Evolutionary conservation across 35 echinoderm and acorn worm species (phyloP), one percentile per base, ranked within the genome.

Genomic region (Eucidaris tribuloides): DNA sequence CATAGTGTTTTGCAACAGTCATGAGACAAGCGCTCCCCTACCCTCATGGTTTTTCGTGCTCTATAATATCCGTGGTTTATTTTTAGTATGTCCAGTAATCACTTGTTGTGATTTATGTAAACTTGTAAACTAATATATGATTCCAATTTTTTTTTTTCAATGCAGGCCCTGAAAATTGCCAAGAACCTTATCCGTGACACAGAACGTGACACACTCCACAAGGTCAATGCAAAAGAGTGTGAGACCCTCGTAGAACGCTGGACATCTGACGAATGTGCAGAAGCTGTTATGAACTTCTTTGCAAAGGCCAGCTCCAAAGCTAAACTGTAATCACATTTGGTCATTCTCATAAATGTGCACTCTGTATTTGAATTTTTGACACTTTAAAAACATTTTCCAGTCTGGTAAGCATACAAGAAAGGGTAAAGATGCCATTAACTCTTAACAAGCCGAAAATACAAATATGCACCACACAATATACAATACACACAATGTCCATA

Each of bases 201-300:
- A 29, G 91, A 99, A 27, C 77, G 43, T 50, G 96, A 99, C 1
- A 48, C 72, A 9, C 83, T 99, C 3, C 79, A 93, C 37, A 86
- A 93, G 59, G 87, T 99, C 48, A 99, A 99, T 59, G 77, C 82
- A 44, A 70, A 29, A 34, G 96, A 99, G 74, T 93, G 96, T 46
- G 87, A 89, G 7, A 38, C 93, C 15, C 87, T 99, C 3, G 71
- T 74, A 0, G 87, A 93, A 20, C 78, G 92, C 22, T 99, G 96
- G 96, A 89, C 87, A 54, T 90, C 86, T 48, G 90, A 93, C 7
- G 96, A 99, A 70, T 99, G 91, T 25, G 42, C 81, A 29, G 68
- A 99, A 45, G 96, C 96, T 43, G 74, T 99, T 38, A 93, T 99
- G 87, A 79, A 90, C 49, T 99, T 93, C 85, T 93, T 99, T 56